These are phyloP conservation scores for Diachrysia chrysitis DNA, from an alignment of 2,888 invertebrate species.

Conservation along the genomic window DNA sequence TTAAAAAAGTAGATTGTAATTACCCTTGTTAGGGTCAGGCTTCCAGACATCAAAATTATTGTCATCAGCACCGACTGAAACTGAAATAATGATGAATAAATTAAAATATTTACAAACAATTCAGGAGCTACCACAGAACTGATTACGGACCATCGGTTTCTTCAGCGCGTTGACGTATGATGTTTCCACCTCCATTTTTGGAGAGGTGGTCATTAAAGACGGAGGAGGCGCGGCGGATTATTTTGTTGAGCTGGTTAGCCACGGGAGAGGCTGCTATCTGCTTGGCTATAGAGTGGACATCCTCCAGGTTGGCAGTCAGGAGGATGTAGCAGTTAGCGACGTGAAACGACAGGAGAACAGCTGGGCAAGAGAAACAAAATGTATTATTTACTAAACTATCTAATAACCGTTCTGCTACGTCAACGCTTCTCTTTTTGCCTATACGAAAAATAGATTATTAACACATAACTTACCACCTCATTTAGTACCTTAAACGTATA, in stretches of 20 bases:
- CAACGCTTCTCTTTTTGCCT: no score
- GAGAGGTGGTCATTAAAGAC: conserved; percentile 64
- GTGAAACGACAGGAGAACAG: conserved; percentile 37
- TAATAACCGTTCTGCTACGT: no score
- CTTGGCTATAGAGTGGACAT: conserved; percentile 71
- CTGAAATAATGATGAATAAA: not conserved
- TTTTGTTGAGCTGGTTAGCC: conserved; percentile 62
- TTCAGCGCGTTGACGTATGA: conserved; percentile 5
- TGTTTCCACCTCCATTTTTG: not conserved
- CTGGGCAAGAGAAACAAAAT: conserved; percentile 17
- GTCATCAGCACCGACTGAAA: not conserved
- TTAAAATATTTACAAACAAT: not conserved
- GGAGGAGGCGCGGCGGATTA: conserved; percentile 68
- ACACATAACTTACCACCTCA: no score
- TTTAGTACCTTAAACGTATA: no score
- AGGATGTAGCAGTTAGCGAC: conserved; percentile 70
- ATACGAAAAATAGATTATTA: no score
- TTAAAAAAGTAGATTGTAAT: not conserved
- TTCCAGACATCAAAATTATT: conserved; percentile 20
- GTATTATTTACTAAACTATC: not conserved
- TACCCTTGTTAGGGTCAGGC: conserved; percentile 11
- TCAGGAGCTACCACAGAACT: not conserved
- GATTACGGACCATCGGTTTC: not conserved
- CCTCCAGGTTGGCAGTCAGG: conserved; percentile 78
- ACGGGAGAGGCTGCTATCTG: conserved; percentile 70